Evolutionary conservation across 37 sponge, comb jelly and placozoan genomes (phyloP).

Genomic region (Eunapius fragilis): DNA sequence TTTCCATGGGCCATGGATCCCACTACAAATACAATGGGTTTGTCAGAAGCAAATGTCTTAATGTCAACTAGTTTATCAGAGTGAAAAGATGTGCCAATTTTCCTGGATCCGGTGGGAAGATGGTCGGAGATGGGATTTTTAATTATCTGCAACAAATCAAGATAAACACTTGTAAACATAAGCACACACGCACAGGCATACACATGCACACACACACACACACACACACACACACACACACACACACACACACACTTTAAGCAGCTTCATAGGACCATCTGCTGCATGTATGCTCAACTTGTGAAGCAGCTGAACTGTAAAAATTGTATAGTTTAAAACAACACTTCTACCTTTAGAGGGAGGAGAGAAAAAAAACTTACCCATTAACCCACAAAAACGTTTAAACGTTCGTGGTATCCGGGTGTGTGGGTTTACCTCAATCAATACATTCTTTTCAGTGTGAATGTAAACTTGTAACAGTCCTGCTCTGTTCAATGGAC

Average conservation of each 20-base stretch:
- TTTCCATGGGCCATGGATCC: slow-evolving; percentile 99
- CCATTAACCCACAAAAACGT: slow-evolving; percentile 97
- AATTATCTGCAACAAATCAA: slow-evolving; percentile 72
- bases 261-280: slow-evolving; percentile 95
- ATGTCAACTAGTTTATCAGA: slow-evolving; percentile 85
- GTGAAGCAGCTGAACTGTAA: slow-evolving; percentile 93
- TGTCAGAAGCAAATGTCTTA: slow-evolving; percentile 70
- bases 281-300: slow-evolving; percentile 95
- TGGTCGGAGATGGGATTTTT: slow-evolving; percentile 97
- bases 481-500: slow-evolving; percentile 97
- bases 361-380: slow-evolving; percentile 27
- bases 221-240: slow-evolving; percentile 15
- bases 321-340: neutral
- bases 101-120: slow-evolving; percentile 90
- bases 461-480: slow-evolving; percentile 96
- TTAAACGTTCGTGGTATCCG: slow-evolving; percentile 98
- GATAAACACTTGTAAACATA: neutral
- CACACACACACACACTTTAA: slow-evolving; percentile 71
- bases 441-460: slow-evolving; percentile 94
- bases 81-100: slow-evolving; percentile 90
- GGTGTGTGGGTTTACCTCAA: slow-evolving; percentile 93
- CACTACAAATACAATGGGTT: slow-evolving; percentile 94
- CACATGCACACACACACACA: slow-evolving; percentile 1
- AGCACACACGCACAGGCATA: neutral
- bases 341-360: neutral